phyloP scores from a whole-genome alignment of 2,888 invertebrate genomes.

The Blastobasis lacticolella region DNA sequence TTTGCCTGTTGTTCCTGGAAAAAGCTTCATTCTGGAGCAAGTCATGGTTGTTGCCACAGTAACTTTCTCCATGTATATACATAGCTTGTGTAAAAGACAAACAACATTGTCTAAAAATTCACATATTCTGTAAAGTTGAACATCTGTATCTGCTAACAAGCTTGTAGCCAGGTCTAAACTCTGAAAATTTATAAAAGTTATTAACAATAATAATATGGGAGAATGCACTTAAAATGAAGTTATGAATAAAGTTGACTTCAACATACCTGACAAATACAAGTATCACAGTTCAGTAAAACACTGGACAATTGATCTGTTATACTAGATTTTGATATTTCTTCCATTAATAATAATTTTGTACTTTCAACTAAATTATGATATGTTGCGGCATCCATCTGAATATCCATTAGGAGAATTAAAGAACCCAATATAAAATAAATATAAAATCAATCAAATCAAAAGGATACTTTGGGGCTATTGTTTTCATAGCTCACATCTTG shows the following conservation, averaged over 20 bases:
- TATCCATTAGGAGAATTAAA: background rate
- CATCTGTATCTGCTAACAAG: conserved; percentile 24
- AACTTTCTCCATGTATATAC: conserved; percentile 35
- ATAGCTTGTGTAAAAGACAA: conserved; percentile 36
- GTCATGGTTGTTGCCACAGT: conserved; percentile 34
- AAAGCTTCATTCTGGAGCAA: conserved; percentile 32
- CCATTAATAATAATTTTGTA: conserved; percentile 30
- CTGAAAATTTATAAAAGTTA: conserved; percentile 28
- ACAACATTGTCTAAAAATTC: conserved; percentile 39
- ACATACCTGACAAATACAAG: conserved; percentile 40
- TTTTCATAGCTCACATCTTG: conserved; percentile 24
- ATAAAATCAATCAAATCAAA: conserved; percentile 6
- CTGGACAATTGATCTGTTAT: conserved; percentile 21
- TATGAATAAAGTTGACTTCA: background rate
- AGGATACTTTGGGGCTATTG: conserved; percentile 37
- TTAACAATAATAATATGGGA: too few species aligned
- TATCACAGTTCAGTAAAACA: conserved; percentile 36
- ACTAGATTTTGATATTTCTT: conserved; percentile 15
- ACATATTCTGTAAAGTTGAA: conserved; percentile 23
- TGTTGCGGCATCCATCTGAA: conserved; percentile 28
- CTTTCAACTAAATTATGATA: conserved; percentile 34
- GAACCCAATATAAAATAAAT: conserved; percentile 7
- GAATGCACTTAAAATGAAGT: too few species aligned
- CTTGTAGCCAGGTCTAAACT: conserved; percentile 30
- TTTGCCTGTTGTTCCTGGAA: conserved; percentile 41